Base-by-base conservation (phyloP, 2,797 vertebrate species). In the Simalia tracyae region DNA sequence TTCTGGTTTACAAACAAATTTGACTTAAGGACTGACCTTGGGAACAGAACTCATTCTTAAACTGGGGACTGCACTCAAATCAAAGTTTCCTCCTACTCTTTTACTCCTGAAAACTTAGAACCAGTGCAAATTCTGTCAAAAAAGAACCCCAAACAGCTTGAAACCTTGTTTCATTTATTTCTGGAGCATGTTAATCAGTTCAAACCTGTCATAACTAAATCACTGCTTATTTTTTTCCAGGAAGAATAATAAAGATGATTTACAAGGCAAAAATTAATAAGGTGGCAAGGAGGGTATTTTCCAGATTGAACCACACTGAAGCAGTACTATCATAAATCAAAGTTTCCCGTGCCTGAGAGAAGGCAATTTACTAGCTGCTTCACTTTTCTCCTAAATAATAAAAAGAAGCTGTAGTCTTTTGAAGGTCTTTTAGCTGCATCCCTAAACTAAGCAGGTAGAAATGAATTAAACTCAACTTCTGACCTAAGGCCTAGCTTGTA, bases 131-230 rank as follows among this genome's bases (percentile, higher is more conserved):
- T 93, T 91, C 94, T 91, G 95, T 93, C 72, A 93, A 93, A 95
- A 36, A 36, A 46, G 60, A 15, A 88, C 94, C 94, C 95, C 36
- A 66, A 95, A 94, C 85, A 87, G 1, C 0, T 89, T 94, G 93
- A 94, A 92, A 95, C 92, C 2, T 57, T 94, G 93, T 94, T 95
- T 96, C 93, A 95, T 97, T 96, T 96, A 95, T 96, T 96, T 94
- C 93, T 94, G 93, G 95, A 95, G 94, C 95, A 95, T 94, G 95
- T 93, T 93, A 96, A 96, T 96, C 92, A 92, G 93, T 96, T 96
- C 93, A 93, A 96, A 92, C 92, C 90, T 93, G 92, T 95, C 95
- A 87, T 91, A 94, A 93, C 94, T 94, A 95, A 94, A 92, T 94
- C 95, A 90, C 96, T 94, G 95, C 94, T 94, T 94, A 94, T 95